Evolutionary conservation across 2,888 invertebrate genomes (phyloP).

Genomic region (Phragmatobia fuliginosa): DNA sequence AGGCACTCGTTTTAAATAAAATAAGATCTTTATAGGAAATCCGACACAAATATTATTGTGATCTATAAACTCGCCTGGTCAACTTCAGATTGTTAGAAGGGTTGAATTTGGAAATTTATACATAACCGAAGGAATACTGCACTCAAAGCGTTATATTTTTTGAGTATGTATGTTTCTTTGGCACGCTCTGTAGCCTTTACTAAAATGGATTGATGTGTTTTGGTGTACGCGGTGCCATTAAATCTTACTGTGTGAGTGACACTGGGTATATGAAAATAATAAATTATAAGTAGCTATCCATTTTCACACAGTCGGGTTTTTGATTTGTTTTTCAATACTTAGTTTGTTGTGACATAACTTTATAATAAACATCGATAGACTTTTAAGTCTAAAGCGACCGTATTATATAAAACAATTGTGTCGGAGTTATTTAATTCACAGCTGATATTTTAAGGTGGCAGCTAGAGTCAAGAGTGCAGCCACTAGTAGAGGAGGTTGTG

Average conservation of each 20-base stretch:
- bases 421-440: conserved; percentile 30
- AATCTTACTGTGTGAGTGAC: no score
- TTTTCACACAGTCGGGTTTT: not conserved
- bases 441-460: conserved; percentile 70
- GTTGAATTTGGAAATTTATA: not conserved
- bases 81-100: not conserved
- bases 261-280: not conserved
- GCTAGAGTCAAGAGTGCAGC: conserved; percentile 61
- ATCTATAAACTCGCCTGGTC: not conserved
- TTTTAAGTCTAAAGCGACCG: not conserved
- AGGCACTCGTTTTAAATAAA: not conserved
- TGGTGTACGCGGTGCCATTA: no score
- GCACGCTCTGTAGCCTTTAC: not conserved
- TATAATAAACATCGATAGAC: not conserved
- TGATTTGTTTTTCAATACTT: not conserved
- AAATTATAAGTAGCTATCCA: not conserved
- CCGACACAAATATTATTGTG: conserved; percentile 1
- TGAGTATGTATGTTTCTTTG: not conserved
- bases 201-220: not conserved
- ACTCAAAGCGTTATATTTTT: not conserved
- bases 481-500: conserved; percentile 56
- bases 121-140: not conserved
- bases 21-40: not conserved
- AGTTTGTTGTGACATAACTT: not conserved
- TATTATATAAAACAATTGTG: not conserved